These are phyloP conservation scores for Notarius quadriscutis DNA, from an alignment of 2,113 vertebrate species.

Conservation along the genomic window DNA sequence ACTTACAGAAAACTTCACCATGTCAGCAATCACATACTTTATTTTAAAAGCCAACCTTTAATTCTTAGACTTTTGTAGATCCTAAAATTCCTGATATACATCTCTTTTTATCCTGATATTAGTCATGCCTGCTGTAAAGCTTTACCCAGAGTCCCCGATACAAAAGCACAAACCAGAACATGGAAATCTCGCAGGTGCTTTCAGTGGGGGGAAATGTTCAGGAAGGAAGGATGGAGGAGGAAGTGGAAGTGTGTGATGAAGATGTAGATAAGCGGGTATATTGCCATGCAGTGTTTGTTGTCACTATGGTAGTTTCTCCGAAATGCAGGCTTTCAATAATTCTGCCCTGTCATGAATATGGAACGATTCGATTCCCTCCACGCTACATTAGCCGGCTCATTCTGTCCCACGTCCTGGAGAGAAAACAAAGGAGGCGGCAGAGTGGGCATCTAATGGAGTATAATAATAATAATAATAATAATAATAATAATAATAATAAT, in stretches of 20 bases:
- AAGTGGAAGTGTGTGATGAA: conserved; percentile 50
- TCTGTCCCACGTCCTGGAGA: conserved; percentile 30
- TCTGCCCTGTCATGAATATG: conserved; percentile 66
- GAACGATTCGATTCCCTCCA: conserved; percentile 62
- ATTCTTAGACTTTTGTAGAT: background rate
- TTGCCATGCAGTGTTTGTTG: conserved; percentile 58
- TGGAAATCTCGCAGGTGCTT: background rate
- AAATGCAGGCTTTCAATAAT: conserved; percentile 56
- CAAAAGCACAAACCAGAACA: background rate
- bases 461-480: background rate
- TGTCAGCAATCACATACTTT: background rate
- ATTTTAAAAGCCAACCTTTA: background rate
- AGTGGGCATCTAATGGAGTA: conserved; percentile 13
- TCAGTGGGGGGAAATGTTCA: background rate
- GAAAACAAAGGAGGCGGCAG: conserved; percentile 10
- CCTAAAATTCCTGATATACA: background rate
- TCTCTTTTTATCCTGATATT: background rate
- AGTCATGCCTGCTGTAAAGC: background rate
- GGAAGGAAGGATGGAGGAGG: conserved; percentile 22
- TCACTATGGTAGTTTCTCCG: conserved; percentile 48
- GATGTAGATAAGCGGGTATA: conserved; percentile 59
- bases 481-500: too few relatives aligned
- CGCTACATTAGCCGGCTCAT: conserved; percentile 67
- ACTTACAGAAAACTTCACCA: background rate
- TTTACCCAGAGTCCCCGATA: too few relatives aligned